These are phyloP conservation scores for Terebella lapidaria DNA, from an alignment of 2,888 invertebrate genomes.

Conservation along the genomic window DNA sequence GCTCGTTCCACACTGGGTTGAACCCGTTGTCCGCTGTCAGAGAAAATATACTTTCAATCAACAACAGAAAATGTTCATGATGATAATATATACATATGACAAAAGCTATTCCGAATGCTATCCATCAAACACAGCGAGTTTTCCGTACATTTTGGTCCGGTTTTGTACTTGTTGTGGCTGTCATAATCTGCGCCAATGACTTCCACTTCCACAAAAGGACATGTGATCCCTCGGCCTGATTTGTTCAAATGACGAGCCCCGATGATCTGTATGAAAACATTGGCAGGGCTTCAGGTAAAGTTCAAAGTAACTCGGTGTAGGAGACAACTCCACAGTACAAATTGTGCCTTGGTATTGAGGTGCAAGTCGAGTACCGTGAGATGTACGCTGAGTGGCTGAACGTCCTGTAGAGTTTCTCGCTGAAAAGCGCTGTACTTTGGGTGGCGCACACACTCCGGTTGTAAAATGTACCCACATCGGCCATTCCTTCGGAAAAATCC, in stretches of 20 bases:
- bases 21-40: slow-evolving; percentile 64
- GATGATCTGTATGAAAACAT: slow-evolving; percentile 70
- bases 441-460: slow-evolving; percentile 81
- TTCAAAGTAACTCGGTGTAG: no score
- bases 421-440: slow-evolving; percentile 71
- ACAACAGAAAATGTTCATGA: background rate
- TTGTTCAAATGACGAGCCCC: slow-evolving; percentile 85
- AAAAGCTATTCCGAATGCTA: no score
- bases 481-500: slow-evolving; percentile 91
- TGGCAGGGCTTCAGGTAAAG: no score
- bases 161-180: slow-evolving; percentile 74
- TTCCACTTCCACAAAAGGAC: slow-evolving; percentile 89
- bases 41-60: slow-evolving; percentile 5
- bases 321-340: no score
- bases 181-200: slow-evolving; percentile 84
- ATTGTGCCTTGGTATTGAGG: no score
- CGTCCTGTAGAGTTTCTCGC: slow-evolving; percentile 39
- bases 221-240: slow-evolving; percentile 69
- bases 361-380: slow-evolving; percentile 66
- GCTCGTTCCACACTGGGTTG: slow-evolving; percentile 60
- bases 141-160: slow-evolving; percentile 65
- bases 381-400: slow-evolving; percentile 64
- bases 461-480: slow-evolving; percentile 82
- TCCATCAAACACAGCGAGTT: no score
- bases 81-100: no score